Conservation (phyloP, 2,888 invertebrate species). For the Caenorhabditis macrosperma region DNA sequence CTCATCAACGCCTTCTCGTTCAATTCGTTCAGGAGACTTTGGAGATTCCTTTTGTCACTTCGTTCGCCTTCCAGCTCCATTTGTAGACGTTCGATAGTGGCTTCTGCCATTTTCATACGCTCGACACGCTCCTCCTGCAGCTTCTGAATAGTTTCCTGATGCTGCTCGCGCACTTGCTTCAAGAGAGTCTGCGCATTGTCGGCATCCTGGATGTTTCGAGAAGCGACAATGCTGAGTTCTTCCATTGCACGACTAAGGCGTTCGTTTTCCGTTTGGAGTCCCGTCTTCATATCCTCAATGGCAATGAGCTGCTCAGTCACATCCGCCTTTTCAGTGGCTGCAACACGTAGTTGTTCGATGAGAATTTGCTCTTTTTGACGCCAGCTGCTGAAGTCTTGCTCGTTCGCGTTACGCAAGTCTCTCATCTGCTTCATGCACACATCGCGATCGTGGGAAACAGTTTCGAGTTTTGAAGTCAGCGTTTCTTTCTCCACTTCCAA, state of each 20-base stretch:
- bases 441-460: not conserved
- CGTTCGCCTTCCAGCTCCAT: constrained; percentile 12
- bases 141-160: not conserved
- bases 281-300: not conserved
- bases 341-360: not conserved
- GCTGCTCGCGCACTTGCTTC: not conserved
- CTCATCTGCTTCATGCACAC: constrained; percentile 32
- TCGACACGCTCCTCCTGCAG: constrained; percentile 11
- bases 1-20: constrained; percentile 1
- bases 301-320: constrained; percentile 1
- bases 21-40: constrained; percentile 7
- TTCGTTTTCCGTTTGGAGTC: constrained; percentile 15
- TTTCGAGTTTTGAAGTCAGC: not conserved
- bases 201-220: constrained; percentile 9
- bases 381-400: constrained; percentile 18
- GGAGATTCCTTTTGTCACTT: not conserved
- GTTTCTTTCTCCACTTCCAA: constrained; percentile 18
- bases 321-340: not conserved
- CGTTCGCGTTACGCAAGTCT: constrained; percentile 29
- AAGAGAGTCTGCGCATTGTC: not conserved
- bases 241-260: not conserved
- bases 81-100: constrained; percentile 13
- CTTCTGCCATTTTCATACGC: constrained; percentile 11
- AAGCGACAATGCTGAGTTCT: not conserved
- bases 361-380: constrained; percentile 6